phyloP scores from a whole-genome alignment of 2,113 vertebrate genomes.

The Miniopterus natalensis region DNA sequence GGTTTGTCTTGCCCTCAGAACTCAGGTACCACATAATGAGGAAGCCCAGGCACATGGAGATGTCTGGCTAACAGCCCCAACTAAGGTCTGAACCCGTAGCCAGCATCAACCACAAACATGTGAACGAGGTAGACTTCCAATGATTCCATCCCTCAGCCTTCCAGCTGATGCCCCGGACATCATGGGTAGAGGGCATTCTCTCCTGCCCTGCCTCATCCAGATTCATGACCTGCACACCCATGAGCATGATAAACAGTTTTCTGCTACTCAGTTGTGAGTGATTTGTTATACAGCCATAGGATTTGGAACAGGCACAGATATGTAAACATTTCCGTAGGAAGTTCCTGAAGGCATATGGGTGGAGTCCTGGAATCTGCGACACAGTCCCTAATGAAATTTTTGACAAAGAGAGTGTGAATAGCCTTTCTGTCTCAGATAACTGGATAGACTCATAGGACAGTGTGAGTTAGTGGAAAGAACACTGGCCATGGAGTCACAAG shows the following conservation, averaged over 20 bases:
- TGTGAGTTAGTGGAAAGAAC: constrained; percentile 23
- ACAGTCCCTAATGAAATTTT: neutral
- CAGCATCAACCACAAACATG: neutral
- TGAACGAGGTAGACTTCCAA: neutral
- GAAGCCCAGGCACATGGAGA: neutral
- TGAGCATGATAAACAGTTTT: neutral
- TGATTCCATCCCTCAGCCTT: neutral
- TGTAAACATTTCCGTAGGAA: neutral
- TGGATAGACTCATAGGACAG: neutral
- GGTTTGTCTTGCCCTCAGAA: neutral
- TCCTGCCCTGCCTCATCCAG: neutral
- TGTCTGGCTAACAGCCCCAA: neutral
- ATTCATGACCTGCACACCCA: neutral
- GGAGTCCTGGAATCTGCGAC: neutral
- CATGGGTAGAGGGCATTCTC: neutral
- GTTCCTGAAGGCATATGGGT: neutral
- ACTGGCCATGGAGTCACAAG: neutral
- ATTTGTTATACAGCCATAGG: neutral
- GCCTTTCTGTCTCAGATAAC: neutral
- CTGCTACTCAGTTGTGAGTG: neutral
- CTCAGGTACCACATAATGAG: neutral
- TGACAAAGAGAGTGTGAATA: neutral
- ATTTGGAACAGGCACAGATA: neutral
- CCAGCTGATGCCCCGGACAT: neutral
- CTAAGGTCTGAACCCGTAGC: neutral